Evolutionary conservation across 1,140 invertebrate genomes (phyloP), one percentile per base, ranked within the genome.

Genomic region (Dendroctonus ponderosae): DNA sequence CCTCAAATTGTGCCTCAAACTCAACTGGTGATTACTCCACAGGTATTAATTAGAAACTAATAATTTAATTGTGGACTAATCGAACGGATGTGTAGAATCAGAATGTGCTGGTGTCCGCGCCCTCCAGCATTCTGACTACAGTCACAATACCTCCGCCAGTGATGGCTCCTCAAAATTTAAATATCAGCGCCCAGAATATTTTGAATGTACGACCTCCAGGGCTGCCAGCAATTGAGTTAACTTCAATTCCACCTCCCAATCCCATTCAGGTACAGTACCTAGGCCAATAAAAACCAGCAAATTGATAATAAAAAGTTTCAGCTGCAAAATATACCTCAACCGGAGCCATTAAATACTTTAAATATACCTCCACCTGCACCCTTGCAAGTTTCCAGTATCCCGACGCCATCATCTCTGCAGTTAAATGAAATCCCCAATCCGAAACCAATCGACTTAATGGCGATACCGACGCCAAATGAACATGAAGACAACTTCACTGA

Each of bases 381-480:
- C 51, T 69, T 84, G 37, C 81, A 81, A 60, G 80, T 82, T 6
- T 80, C 82, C 9, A 82, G 80, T 71, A 81, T 84, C 57, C 81
- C 81, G 48, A 81, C 82, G 0, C 81, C 83, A 5, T 78, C 74
- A 40, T 72, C 77, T 5, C 69, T 79, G 39, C 76, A 78, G 62
- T 68, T 80, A 37, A 76, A 76, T 49, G 74, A 77, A 67, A 78
- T 80, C 37, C 79, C 77, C n/a, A 77, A 75, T 46, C 78, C 77
- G 6, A 77, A 79, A 66, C 79, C 77, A 9, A 59, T 79, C 8
- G 75, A 77, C 66, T 57, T 79, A 26, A 67, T 77, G 53, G 69
- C 71, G 54, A 79, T 79, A 26, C 79, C 77, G n/a, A 73, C 76
- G 12, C 77, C 77, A 5, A 69, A 43, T 54, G 75, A 72, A 49